phyloP scores from a whole-genome alignment of 2,113 vertebrate genomes.

The Oenanthe melanoleuca region DNA sequence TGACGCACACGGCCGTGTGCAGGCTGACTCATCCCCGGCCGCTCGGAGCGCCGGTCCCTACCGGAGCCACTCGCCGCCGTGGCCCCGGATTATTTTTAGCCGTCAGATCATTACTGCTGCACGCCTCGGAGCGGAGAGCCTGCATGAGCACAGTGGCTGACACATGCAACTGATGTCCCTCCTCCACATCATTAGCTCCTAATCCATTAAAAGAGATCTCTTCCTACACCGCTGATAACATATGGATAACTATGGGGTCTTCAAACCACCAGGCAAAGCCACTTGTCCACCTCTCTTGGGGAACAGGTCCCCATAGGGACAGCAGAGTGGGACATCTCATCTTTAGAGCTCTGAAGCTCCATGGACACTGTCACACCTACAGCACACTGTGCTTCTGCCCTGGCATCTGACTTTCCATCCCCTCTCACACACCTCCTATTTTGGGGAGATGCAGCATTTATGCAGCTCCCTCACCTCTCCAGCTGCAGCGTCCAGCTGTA shows the following conservation, averaged over 20 bases:
- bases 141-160: neutral
- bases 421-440: neutral
- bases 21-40: slow-evolving; percentile 60
- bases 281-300: neutral
- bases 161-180: neutral
- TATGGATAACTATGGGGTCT: neutral
- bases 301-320: neutral
- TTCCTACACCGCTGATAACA: neutral
- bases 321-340: neutral
- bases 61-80: neutral
- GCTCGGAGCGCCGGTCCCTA: neutral
- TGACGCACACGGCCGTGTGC: neutral
- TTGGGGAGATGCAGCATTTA: fast-evolving
- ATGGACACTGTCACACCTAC: neutral
- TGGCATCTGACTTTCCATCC: neutral
- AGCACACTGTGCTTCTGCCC: no score
- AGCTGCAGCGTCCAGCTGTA: neutral
- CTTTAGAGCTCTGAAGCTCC: neutral
- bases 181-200: neutral
- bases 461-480: neutral
- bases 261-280: fast-evolving
- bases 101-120: slow-evolving; percentile 65
- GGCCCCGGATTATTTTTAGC: slow-evolving; percentile 74
- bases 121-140: slow-evolving; percentile 36
- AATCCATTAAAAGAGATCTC: neutral